These are phyloP conservation scores for Thermophis baileyi DNA, from an alignment of 2,113 vertebrate genomes.

Conservation along the genomic window DNA sequence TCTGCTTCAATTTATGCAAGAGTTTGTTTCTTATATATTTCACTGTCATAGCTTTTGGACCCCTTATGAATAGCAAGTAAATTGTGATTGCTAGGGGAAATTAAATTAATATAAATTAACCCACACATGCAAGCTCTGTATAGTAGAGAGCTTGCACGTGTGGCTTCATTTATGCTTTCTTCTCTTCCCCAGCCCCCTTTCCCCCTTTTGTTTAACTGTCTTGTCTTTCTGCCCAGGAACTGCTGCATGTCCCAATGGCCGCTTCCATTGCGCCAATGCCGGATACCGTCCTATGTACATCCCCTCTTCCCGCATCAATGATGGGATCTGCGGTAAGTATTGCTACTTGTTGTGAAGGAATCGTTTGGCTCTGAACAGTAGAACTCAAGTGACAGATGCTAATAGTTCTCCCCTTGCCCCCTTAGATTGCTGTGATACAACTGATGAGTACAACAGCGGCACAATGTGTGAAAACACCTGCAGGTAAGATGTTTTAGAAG, in stretches of 20 bases:
- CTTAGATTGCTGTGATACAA: constrained; percentile 89
- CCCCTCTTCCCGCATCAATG: constrained; percentile 84
- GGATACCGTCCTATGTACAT: constrained; percentile 81
- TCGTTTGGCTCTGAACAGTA: neutral
- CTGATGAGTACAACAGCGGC: constrained; percentile 91
- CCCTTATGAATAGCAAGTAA: neutral
- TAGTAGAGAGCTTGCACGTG: neutral
- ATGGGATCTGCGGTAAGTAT: constrained; percentile 84
- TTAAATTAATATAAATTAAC: neutral
- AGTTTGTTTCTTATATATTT: neutral
- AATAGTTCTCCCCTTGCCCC: neutral
- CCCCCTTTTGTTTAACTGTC: neutral
- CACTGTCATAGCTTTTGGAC: neutral
- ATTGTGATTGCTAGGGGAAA: neutral
- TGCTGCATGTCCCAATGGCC: constrained; percentile 84
- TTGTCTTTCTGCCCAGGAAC: constrained; percentile 70
- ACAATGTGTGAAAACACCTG: constrained; percentile 84
- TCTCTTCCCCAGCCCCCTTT: too few species aligned
- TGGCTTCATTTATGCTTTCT: neutral
- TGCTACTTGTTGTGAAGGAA: neutral
- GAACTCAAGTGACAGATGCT: neutral
- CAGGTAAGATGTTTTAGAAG: constrained; percentile 66
- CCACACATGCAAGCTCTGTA: neutral
- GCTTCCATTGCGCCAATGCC: constrained; percentile 86
- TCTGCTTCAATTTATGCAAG: neutral